These are phyloP conservation scores for Oligia fasciuncula DNA, from an alignment of 2,888 invertebrate genomes.

Conservation along the genomic window DNA sequence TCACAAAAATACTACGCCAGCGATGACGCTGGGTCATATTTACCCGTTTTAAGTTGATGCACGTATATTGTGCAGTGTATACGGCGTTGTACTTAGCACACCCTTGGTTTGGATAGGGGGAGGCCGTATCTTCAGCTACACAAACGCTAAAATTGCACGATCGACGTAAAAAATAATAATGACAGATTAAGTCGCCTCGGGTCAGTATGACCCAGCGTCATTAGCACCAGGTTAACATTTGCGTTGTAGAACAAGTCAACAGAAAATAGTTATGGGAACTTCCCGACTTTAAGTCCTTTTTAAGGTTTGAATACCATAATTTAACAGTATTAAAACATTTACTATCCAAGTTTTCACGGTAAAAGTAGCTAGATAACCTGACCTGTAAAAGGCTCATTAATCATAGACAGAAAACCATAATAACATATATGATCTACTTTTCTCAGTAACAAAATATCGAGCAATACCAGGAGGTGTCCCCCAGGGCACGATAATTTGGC, in stretches of 20 bases:
- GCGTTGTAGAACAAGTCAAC: background rate
- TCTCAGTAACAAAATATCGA: background rate
- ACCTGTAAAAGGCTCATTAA: background rate
- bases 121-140: no score
- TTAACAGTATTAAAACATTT: background rate
- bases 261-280: background rate
- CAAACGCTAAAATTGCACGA: no score
- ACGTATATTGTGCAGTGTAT: no score
- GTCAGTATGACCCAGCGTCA: no score
- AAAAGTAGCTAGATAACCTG: background rate
- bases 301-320: background rate
- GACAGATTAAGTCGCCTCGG: no score
- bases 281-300: background rate
- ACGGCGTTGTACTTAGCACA: no score
- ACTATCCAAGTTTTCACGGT: background rate
- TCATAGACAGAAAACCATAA: background rate
- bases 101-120: no score
- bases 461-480: background rate
- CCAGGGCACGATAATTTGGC: slow-evolving; percentile 27
- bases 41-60: no score
- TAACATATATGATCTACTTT: background rate
- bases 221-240: no score
- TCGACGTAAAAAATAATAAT: no score
- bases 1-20: no score
- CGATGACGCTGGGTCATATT: no score